These are phyloP conservation scores for Amphiura filiformis DNA, from an alignment of 35 echinoderm and acorn worm genomes.

Conservation along the genomic window DNA sequence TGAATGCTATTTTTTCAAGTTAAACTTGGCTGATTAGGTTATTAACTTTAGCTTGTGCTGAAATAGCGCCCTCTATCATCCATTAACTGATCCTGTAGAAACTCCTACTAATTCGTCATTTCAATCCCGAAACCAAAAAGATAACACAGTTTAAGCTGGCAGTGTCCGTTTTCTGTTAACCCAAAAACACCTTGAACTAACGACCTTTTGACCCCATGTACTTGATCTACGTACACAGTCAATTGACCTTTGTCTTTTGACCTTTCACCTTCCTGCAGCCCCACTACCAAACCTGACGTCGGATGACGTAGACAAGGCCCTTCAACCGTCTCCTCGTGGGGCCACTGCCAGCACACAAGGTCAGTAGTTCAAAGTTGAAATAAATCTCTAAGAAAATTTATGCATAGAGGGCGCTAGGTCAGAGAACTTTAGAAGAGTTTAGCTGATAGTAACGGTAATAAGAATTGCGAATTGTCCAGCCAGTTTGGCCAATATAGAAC, in stretches of 20 bases:
- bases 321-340: slow-evolving; percentile 82
- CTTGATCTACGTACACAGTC: slow-evolving; percentile 4
- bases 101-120: background rate
- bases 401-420: slow-evolving; percentile 4
- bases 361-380: slow-evolving; percentile 21
- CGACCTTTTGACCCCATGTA: background rate
- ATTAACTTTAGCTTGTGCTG: background rate
- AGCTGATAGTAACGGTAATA: background rate
- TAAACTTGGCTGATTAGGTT: background rate
- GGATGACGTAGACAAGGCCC: slow-evolving; percentile 99
- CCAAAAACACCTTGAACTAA: background rate
- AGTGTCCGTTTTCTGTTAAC: slow-evolving; percentile 13
- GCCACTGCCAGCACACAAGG: slow-evolving; percentile 70
- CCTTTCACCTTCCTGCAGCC: slow-evolving; percentile 71
- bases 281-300: slow-evolving; percentile 98
- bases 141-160: background rate
- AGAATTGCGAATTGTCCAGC: no score
- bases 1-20: background rate
- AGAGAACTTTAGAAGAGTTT: no score
- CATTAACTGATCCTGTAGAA: background rate
- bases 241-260: slow-evolving; percentile 25
- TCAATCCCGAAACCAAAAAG: background rate
- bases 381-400: background rate
- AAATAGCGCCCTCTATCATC: slow-evolving; percentile 17
- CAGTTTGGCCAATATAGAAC: no score